These are phyloP conservation scores for Coendou prehensilis DNA, from an alignment of 2,797 vertebrate genomes.

Conservation along the genomic window DNA sequence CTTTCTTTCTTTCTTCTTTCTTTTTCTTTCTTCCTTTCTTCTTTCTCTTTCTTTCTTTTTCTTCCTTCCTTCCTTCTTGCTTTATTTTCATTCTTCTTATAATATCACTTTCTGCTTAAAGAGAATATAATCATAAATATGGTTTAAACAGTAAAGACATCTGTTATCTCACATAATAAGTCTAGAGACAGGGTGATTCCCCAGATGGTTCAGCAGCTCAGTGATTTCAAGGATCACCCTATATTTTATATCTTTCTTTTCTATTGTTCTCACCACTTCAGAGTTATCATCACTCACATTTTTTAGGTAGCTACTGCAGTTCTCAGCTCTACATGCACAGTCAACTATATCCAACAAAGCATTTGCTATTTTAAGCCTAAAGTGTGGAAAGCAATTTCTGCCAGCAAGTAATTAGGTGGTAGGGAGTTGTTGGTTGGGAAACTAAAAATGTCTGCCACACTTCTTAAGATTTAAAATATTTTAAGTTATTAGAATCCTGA, in stretches of 20 bases:
- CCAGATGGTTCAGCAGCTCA: background rate
- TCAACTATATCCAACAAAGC: slow-evolving; percentile 52
- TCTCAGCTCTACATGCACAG: slow-evolving; percentile 54
- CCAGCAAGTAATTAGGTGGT: slow-evolving; percentile 50
- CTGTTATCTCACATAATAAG: slow-evolving; percentile 47
- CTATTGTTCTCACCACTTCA: background rate
- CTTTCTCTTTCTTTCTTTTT: background rate
- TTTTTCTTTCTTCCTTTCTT: background rate
- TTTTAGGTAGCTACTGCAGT: slow-evolving; percentile 29
- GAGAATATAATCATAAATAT: slow-evolving; percentile 1
- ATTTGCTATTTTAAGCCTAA: slow-evolving; percentile 63
- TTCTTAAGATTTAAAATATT: slow-evolving; percentile 63
- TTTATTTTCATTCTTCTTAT: background rate
- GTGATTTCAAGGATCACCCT: background rate
- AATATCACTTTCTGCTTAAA: slow-evolving; percentile 58
- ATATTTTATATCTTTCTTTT: slow-evolving; percentile 27
- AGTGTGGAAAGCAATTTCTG: slow-evolving; percentile 56
- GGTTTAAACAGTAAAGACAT: slow-evolving; percentile 31
- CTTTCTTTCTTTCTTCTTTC: background rate
- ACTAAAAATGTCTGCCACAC: slow-evolving; percentile 42
- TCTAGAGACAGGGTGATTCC: slow-evolving; percentile 32
- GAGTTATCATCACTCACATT: background rate
- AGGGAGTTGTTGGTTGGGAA: slow-evolving; percentile 9
- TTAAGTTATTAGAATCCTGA: slow-evolving; percentile 42
- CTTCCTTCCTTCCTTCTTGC: background rate